Conservation (phyloP, 2,113 vertebrate genomes). For the Pyxicephalus adspersus region DNA sequence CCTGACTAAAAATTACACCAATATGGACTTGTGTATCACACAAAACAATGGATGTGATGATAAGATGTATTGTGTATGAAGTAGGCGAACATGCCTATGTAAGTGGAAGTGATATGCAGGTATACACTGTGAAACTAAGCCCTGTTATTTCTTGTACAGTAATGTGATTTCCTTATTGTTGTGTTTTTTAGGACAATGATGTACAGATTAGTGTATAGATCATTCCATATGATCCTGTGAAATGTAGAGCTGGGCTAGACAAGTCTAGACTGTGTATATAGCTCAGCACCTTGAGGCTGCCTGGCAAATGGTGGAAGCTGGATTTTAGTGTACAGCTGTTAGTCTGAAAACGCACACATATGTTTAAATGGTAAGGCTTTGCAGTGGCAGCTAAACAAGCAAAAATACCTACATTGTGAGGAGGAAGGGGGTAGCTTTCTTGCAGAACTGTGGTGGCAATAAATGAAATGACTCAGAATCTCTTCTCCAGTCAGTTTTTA, state of each 20-base stretch:
- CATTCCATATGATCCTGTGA: not conserved
- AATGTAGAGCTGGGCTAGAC: not conserved
- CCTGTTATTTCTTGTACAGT: too few species aligned
- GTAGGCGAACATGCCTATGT: too few species aligned
- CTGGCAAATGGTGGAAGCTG: constrained; percentile 31
- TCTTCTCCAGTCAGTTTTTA: constrained; percentile 85
- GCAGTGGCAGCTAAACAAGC: constrained; percentile 79
- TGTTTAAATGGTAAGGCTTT: constrained; percentile 70
- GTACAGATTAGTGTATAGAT: not conserved
- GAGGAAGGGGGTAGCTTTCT: constrained; percentile 82
- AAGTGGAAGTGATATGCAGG: too few species aligned
- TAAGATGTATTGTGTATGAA: too few species aligned
- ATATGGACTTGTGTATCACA: too few species aligned
- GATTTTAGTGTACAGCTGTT: constrained; percentile 31
- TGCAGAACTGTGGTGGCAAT: constrained; percentile 83
- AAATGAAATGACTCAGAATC: constrained; percentile 86
- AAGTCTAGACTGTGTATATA: constrained; percentile 9
- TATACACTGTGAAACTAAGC: too few species aligned
- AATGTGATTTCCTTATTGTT: too few species aligned
- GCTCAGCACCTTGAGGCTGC: constrained; percentile 8
- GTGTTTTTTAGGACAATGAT: too few species aligned
- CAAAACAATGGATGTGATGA: too few species aligned
- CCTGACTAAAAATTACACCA: too few species aligned
- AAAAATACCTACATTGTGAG: constrained; percentile 85
- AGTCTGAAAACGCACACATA: constrained; percentile 65